A percentile compares a stretch with the other conserved stretches of the same genome.
Evolutionary conservation across 2,888 invertebrate species (phyloP).

Genomic region (Papilio protenor): DNA sequence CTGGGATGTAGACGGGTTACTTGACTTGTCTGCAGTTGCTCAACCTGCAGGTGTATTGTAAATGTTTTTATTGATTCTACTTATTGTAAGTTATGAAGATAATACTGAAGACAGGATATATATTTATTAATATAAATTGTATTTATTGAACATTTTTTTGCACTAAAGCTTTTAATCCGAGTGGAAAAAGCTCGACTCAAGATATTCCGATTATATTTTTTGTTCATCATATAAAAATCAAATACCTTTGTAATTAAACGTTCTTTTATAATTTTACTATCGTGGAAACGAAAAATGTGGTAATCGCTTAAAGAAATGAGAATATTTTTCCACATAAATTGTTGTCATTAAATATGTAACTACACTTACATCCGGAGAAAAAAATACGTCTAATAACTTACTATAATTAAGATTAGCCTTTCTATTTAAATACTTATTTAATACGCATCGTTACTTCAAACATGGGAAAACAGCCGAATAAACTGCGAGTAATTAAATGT

Average conservation of each 20-base stretch:
- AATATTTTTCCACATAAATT: slow-evolving; percentile 2
- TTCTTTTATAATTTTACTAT: background rate
- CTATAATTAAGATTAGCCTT: slow-evolving; percentile 42
- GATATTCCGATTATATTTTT: background rate
- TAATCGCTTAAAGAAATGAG: background rate
- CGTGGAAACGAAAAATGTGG: background rate
- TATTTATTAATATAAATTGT: background rate
- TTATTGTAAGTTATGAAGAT: slow-evolving; percentile 5
- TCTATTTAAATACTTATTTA: background rate
- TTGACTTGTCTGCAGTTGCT: slow-evolving; percentile 15
- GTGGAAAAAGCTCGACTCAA: background rate
- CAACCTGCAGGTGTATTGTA: slow-evolving; percentile 12
- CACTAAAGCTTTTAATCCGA: background rate
- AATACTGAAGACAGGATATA: background rate
- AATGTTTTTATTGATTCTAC: slow-evolving; percentile 5
- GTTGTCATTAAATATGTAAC: background rate
- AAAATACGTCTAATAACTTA: background rate
- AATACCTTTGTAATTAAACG: background rate
- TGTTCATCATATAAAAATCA: background rate
- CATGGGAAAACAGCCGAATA: slow-evolving; percentile 21
- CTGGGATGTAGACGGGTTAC: slow-evolving; percentile 13
- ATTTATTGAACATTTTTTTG: background rate
- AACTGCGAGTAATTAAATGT: slow-evolving; percentile 5
- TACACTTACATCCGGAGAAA: background rate
- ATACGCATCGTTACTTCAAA: slow-evolving; percentile 18